phyloP scores from a whole-genome alignment of 1,140 invertebrate species.

The Triops cancriformis region DNA sequence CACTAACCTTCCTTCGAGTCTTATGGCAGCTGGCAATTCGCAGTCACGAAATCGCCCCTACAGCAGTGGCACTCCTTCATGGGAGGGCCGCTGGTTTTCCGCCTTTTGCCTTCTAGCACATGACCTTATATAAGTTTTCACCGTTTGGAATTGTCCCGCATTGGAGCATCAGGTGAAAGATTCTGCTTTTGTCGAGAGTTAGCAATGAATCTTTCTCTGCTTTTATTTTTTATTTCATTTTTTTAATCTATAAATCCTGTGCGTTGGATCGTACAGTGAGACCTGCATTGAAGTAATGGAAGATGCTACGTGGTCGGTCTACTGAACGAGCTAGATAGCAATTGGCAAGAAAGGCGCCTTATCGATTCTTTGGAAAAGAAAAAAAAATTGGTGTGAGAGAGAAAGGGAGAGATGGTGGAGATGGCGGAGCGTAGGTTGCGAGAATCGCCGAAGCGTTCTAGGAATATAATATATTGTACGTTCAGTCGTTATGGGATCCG shows the following conservation, averaged over 20 bases:
- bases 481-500: background rate
- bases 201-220: background rate
- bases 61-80: conserved; percentile 9
- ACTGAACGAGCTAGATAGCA: background rate
- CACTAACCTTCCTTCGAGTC: background rate
- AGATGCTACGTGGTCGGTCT: background rate
- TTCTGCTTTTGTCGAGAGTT: background rate
- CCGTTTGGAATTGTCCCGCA: background rate
- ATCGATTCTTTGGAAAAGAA: background rate
- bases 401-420: too few relatives aligned
- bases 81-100: background rate
- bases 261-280: background rate
- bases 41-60: conserved; percentile 2
- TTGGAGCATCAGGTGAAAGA: background rate
- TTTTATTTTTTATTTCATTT: too few relatives aligned
- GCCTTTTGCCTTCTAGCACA: conserved; percentile 8
- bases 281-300: background rate
- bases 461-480: conserved; percentile 2
- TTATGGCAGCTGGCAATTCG: conserved; percentile 8
- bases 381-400: background rate
- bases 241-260: background rate
- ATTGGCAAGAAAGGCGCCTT: background rate
- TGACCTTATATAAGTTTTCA: background rate
- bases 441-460: background rate
- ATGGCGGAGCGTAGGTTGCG: background rate